A percentile compares a stretch with the other conserved stretches of the same genome.
phyloP scores from a whole-genome alignment of 2,888 invertebrate species.

The Catocala fraxini region DNA sequence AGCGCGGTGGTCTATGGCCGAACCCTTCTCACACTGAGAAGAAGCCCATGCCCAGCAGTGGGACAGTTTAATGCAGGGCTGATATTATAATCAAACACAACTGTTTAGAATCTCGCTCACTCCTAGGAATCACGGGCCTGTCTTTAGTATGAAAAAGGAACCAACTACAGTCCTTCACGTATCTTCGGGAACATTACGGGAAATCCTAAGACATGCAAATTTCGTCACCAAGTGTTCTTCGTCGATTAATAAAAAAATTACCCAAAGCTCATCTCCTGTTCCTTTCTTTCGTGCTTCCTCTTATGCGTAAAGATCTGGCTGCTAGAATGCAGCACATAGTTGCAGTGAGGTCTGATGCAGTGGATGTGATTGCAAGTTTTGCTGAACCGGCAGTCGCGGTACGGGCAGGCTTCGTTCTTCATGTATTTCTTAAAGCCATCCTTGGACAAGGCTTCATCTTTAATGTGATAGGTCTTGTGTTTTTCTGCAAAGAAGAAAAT shows the following conservation, averaged over 20 bases:
- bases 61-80: too few species aligned
- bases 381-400: slow-evolving; percentile 97
- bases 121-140: too few species aligned
- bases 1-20: too few species aligned
- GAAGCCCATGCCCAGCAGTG: too few species aligned
- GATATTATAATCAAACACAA: too few species aligned
- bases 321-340: slow-evolving; percentile 98
- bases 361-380: slow-evolving; percentile 99
- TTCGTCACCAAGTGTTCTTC: too few species aligned
- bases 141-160: too few species aligned
- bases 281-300: slow-evolving; percentile 98
- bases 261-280: slow-evolving; percentile 95
- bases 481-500: slow-evolving; percentile 91
- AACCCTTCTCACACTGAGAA: too few species aligned
- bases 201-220: too few species aligned
- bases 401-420: slow-evolving; percentile 98
- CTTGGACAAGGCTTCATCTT: slow-evolving; percentile 97
- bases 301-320: slow-evolving; percentile 99
- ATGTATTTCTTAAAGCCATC: slow-evolving; percentile 99
- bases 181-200: too few species aligned
- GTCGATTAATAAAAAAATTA: slow-evolving; percentile 62
- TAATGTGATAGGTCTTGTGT: slow-evolving; percentile 99
- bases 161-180: too few species aligned
- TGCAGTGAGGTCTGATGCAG: slow-evolving; percentile 98
- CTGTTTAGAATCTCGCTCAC: too few species aligned